Evolutionary conservation across 2,113 vertebrate species (phyloP).

Genomic region (Morone chrysops): DNA sequence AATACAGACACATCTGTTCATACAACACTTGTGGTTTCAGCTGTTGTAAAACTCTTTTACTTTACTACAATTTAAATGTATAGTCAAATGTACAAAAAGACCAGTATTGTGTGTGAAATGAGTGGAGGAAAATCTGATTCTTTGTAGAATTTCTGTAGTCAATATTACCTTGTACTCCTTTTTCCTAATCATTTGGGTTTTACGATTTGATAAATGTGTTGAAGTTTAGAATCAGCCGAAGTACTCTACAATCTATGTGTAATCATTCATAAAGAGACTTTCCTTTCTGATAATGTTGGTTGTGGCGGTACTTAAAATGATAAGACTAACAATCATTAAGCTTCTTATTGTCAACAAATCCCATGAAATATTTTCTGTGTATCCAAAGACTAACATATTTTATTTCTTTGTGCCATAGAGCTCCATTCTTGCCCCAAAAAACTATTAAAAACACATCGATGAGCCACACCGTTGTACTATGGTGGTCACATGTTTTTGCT

Average conservation of each 20-base stretch:
- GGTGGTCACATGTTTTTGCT: neutral
- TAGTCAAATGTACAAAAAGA: neutral
- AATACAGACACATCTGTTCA: conserved; percentile 61
- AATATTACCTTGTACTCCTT: neutral
- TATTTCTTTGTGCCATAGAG: neutral
- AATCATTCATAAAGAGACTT: neutral
- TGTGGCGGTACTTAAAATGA: neutral
- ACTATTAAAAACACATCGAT: neutral
- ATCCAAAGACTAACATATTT: neutral
- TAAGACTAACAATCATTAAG: neutral
- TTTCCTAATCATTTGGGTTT: no score
- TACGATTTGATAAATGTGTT: neutral
- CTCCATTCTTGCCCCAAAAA: neutral
- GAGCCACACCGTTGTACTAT: no score
- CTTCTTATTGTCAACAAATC: neutral
- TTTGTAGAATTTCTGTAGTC: neutral
- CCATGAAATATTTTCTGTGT: neutral
- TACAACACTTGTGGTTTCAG: conserved; percentile 56
- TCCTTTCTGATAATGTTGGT: neutral
- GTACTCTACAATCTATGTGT: neutral
- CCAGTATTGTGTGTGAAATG: neutral
- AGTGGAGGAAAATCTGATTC: neutral
- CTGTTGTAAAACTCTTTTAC: conserved; percentile 45
- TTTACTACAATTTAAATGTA: neutral
- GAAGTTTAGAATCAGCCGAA: neutral